Evolutionary conservation across 2,113 vertebrate genomes (phyloP).

Genomic region (Leucoraja erinaceus): DNA sequence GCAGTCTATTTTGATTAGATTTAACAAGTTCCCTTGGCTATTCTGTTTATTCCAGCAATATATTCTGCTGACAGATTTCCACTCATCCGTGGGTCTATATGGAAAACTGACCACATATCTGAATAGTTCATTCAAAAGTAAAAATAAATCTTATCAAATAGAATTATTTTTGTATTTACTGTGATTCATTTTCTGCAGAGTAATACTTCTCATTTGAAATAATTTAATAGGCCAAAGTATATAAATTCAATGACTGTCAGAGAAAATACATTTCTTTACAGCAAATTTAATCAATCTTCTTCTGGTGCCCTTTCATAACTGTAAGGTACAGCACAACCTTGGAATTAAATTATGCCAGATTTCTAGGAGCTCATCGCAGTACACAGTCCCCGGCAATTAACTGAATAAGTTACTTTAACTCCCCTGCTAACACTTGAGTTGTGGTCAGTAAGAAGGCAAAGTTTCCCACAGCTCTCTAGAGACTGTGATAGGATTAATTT

Average conservation of each 20-base stretch:
- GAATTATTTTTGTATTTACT: slow-evolving; percentile 24
- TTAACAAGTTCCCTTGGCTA: background rate
- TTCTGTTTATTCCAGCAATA: background rate
- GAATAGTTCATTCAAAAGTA: slow-evolving; percentile 33
- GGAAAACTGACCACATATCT: background rate
- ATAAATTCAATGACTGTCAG: slow-evolving; percentile 33
- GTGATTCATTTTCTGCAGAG: slow-evolving; percentile 30
- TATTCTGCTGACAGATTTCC: background rate
- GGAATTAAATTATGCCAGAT: slow-evolving; percentile 28
- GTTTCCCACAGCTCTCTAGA: background rate
- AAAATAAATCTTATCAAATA: slow-evolving; percentile 26
- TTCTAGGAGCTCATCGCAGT: background rate
- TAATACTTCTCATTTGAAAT: slow-evolving; percentile 33
- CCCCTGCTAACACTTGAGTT: background rate
- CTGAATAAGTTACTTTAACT: slow-evolving; percentile 2
- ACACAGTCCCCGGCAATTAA: background rate
- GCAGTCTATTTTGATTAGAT: background rate
- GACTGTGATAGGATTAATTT: background rate
- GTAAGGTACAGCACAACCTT: background rate
- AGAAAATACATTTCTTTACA: slow-evolving; percentile 33
- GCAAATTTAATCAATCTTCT: slow-evolving; percentile 30
- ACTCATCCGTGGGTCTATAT: background rate
- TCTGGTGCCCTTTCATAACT: slow-evolving; percentile 18
- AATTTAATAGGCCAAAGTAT: slow-evolving; percentile 33
- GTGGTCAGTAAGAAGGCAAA: slow-evolving; percentile 12